Conservation (phyloP, 1,140 invertebrate species). For the Aphidius ervi region DNA sequence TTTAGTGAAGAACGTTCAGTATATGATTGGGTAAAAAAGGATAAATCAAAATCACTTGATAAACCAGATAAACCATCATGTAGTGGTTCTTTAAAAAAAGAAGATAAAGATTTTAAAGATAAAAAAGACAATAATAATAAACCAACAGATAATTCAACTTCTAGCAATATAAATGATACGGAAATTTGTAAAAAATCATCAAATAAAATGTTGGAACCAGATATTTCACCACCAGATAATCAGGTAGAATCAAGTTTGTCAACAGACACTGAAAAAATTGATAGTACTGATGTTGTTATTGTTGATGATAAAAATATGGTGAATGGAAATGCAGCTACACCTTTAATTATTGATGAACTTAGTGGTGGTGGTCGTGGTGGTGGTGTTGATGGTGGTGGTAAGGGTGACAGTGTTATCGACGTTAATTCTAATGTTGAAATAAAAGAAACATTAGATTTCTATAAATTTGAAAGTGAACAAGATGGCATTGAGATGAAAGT, state of each 20-base stretch:
- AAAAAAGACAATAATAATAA: conserved; percentile 34
- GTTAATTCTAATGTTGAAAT: too few species aligned
- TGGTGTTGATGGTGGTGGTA: conserved; percentile 13
- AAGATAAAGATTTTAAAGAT: conserved; percentile 46
- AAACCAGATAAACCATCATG: conserved; percentile 35
- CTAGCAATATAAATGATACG: conserved; percentile 25
- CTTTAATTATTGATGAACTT: too few species aligned
- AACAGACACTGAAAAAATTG: conserved; percentile 46
- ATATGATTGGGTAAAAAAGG: conserved; percentile 48
- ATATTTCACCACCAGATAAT: conserved; percentile 46
- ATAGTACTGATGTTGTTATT: background rate
- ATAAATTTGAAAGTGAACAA: conserved; percentile 19
- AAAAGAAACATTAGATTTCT: background rate
- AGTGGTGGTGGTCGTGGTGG: too few species aligned
- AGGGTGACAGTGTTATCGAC: conserved; percentile 14
- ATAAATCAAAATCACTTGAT: conserved; percentile 47
- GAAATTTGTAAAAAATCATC: conserved; percentile 32
- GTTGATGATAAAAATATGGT: conserved; percentile 2
- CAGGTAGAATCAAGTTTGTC: conserved; percentile 49
- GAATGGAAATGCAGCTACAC: conserved; percentile 3
- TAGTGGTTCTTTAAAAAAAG: conserved; percentile 33
- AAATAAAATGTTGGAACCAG: conserved; percentile 51
- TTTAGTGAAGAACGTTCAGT: conserved; percentile 41
- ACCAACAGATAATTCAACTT: conserved; percentile 29
- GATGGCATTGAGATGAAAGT: conserved; percentile 53